Conservation (phyloP, 2,113 vertebrate genomes). For the Mormyrus iriodes region DNA sequence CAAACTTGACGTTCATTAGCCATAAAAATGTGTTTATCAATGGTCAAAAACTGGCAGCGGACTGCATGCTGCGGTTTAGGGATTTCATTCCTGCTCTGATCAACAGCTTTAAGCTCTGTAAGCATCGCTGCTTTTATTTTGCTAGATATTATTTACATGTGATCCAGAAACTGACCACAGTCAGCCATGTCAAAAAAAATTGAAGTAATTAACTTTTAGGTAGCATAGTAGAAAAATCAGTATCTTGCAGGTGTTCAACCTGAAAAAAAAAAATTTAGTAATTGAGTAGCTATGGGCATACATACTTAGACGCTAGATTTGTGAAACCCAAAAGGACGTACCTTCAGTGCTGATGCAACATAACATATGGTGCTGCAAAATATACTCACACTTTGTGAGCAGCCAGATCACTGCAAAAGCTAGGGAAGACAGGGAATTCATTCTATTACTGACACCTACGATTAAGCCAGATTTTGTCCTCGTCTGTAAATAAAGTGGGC, state of each 20-base stretch:
- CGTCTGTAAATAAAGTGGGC: not conserved
- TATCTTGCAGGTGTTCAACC: not conserved
- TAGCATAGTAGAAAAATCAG: not conserved
- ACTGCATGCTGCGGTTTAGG: not conserved
- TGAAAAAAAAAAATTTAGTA: not conserved
- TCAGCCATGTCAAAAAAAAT: not conserved
- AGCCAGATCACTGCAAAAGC: not conserved
- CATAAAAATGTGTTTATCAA: not conserved
- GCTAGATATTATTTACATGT: not conserved
- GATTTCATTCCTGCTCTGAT: not conserved
- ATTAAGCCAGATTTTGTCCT: not conserved
- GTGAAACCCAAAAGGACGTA: not conserved
- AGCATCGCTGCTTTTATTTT: not conserved
- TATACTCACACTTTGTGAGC: not conserved
- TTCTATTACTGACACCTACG: not conserved
- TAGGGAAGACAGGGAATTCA: not conserved
- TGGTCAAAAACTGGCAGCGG: not conserved
- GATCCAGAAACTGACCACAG: not conserved
- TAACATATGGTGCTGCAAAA: not conserved
- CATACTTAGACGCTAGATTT: not conserved
- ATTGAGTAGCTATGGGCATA: not conserved
- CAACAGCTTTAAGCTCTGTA: not conserved
- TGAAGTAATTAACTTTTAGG: not conserved
- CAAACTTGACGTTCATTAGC: not conserved
- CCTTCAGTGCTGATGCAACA: not conserved